A percentile compares a stretch with the other conserved stretches of the same genome.
These are phyloP conservation scores for Nyctalus aviator DNA, from an alignment of 2,797 vertebrate species.

Conservation along the genomic window DNA sequence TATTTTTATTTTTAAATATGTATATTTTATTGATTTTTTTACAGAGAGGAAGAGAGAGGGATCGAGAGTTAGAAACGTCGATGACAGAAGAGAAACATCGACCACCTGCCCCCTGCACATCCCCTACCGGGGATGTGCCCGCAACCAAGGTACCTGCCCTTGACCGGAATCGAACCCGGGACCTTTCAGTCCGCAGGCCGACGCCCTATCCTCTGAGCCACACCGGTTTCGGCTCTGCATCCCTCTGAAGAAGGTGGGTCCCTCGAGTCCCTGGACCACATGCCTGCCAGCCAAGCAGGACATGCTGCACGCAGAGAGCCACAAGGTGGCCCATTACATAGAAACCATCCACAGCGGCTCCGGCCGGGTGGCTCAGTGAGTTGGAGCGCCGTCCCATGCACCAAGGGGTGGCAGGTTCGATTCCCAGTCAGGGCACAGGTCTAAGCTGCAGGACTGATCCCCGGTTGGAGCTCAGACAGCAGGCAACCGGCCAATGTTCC, in stretches of 20 bases:
- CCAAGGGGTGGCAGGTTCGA: background rate
- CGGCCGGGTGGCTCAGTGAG: background rate
- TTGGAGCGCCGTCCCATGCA: background rate
- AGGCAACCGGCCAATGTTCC: background rate
- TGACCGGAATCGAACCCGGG: too few relatives aligned
- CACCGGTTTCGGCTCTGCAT: background rate
- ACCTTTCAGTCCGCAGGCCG: too few relatives aligned
- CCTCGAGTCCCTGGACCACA: background rate
- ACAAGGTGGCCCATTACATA: background rate
- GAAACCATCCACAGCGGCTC: background rate
- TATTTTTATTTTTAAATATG: too few relatives aligned
- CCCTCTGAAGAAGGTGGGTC: background rate
- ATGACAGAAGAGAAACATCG: too few relatives aligned
- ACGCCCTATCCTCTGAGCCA: too few relatives aligned
- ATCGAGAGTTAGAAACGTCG: too few relatives aligned
- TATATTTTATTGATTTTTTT: too few relatives aligned
- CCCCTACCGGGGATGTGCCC: too few relatives aligned
- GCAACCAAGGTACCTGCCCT: too few relatives aligned
- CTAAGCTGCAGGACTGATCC: background rate
- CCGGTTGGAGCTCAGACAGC: background rate
- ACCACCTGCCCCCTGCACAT: too few relatives aligned
- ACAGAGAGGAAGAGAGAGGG: background rate
- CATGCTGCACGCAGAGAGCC: background rate
- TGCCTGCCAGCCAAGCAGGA: accelerated
- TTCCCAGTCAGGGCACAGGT: background rate